Evolutionary conservation across 2,888 invertebrate genomes (phyloP).

Genomic region (Himalopsyche japonica): DNA sequence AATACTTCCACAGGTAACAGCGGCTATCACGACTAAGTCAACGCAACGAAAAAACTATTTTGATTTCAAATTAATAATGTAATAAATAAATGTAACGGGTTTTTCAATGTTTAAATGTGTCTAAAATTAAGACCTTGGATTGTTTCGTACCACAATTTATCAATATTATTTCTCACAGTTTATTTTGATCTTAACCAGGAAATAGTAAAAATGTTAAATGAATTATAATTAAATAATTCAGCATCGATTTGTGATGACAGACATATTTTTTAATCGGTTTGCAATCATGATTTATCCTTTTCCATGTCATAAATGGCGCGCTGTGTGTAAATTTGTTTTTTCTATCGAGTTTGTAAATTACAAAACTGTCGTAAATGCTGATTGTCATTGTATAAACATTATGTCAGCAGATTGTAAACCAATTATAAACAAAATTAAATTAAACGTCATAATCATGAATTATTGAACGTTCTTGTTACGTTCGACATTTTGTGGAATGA

Average conservation of each 20-base stretch:
- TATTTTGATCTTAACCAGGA: background rate
- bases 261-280: background rate
- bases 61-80: too few relatives aligned
- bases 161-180: too few relatives aligned
- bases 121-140: too few relatives aligned
- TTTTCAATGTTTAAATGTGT: too few relatives aligned
- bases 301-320: background rate
- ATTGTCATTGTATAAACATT: background rate
- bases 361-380: background rate
- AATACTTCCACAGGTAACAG: too few relatives aligned
- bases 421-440: background rate
- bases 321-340: background rate
- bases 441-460: background rate
- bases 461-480: background rate
- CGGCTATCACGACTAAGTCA: too few relatives aligned
- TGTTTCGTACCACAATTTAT: too few relatives aligned
- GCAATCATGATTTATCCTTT: background rate
- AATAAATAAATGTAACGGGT: too few relatives aligned
- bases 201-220: background rate
- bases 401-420: background rate
- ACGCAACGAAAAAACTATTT: too few relatives aligned
- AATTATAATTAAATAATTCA: background rate
- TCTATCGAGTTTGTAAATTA: background rate
- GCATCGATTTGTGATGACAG: background rate
- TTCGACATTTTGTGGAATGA: too few relatives aligned